Percentiles rank a stretch among this genome's conserved stretches.
phyloP scores from a whole-genome alignment of 1,140 invertebrate genomes.

The Neotoxoptera formosana region DNA sequence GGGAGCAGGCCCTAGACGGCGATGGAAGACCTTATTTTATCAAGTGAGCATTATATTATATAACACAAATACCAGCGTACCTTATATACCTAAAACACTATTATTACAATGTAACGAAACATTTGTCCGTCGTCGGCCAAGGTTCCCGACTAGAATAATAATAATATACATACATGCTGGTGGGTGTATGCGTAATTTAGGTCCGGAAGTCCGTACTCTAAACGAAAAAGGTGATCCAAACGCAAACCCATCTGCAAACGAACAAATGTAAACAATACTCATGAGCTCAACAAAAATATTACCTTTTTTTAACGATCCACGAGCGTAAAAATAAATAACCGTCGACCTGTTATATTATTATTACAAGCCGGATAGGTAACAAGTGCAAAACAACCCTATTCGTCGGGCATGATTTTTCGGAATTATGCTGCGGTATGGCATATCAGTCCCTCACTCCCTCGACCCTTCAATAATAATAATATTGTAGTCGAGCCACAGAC shows the following conservation, averaged over 20 bases:
- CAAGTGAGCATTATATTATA: conserved; percentile 73
- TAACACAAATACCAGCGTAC: no score
- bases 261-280: not conserved
- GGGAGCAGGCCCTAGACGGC: conserved; percentile 83
- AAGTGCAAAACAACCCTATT: not conserved
- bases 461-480: not conserved
- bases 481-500: not conserved
- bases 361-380: not conserved
- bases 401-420: not conserved
- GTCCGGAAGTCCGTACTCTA: not conserved
- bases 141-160: not conserved
- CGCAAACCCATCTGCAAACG: not conserved
- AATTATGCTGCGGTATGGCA: not conserved
- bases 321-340: not conserved
- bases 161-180: not conserved
- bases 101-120: not conserved
- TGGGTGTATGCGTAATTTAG: not conserved
- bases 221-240: not conserved
- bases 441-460: not conserved
- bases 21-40: conserved; percentile 85
- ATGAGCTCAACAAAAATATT: not conserved
- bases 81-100: not conserved
- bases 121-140: not conserved
- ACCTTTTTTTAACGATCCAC: not conserved
- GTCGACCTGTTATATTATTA: not conserved